A percentile compares a stretch with the other conserved stretches of the same genome.
phyloP scores from a whole-genome alignment of 2,797 vertebrate species.

The Schizopygopsis malacanthus region DNA sequence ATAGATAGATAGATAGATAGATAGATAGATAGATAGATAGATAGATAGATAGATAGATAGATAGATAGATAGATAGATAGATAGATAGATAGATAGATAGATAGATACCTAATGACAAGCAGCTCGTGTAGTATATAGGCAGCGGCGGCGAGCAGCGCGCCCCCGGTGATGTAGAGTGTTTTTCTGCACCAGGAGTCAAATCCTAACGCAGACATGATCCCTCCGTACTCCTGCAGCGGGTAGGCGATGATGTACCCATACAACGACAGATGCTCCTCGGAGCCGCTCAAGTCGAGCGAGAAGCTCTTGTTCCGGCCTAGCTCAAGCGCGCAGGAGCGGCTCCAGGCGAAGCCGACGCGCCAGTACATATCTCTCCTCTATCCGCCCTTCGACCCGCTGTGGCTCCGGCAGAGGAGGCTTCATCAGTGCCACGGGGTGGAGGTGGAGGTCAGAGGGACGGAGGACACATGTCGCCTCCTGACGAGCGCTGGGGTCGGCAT shows the following conservation, averaged over 20 bases:
- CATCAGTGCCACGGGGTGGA: slow-evolving; percentile 66
- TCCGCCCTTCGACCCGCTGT: slow-evolving; percentile 77
- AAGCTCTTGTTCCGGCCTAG: slow-evolving; percentile 91
- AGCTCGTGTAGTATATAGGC: slow-evolving; percentile 96
- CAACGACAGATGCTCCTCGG: slow-evolving; percentile 88
- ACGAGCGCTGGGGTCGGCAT: slow-evolving; percentile 67
- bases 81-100: not conserved
- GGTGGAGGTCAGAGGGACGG: slow-evolving; percentile 40
- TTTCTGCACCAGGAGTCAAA: slow-evolving; percentile 98
- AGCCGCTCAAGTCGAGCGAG: slow-evolving; percentile 74
- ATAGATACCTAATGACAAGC: slow-evolving; percentile 89
- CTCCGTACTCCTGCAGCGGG: slow-evolving; percentile 90
- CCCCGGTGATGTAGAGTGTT: slow-evolving; percentile 95
- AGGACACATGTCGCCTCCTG: slow-evolving; percentile 67
- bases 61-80: slow-evolving; percentile 62
- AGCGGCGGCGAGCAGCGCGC: slow-evolving; percentile 95
- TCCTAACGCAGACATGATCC: slow-evolving; percentile 93
- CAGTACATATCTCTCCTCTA: slow-evolving; percentile 89
- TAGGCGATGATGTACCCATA: slow-evolving; percentile 91
- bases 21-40: not conserved
- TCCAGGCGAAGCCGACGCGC: slow-evolving; percentile 91
- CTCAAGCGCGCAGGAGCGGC: slow-evolving; percentile 91
- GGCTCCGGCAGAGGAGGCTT: slow-evolving; percentile 74
- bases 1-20: too few relatives aligned
- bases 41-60: not conserved